These are phyloP conservation scores for Schlechtendalia chinensis DNA, from an alignment of 1,140 invertebrate genomes.

Conservation along the genomic window DNA sequence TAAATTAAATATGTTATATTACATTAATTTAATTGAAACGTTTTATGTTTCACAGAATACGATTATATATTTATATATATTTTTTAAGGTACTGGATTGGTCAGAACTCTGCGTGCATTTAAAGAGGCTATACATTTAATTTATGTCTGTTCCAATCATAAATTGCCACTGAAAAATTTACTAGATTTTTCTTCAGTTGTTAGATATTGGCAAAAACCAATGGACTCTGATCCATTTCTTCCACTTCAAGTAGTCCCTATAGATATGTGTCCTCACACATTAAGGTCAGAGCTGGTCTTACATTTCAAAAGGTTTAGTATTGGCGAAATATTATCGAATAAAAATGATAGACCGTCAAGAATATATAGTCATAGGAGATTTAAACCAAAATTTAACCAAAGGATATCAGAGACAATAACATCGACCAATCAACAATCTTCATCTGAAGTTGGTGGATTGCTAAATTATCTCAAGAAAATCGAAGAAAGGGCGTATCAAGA, in stretches of 20 bases:
- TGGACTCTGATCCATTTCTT: conserved; percentile 66
- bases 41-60: no score
- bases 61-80: conserved; percentile 10
- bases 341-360: background rate
- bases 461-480: conserved; percentile 46
- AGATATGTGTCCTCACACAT: conserved; percentile 91
- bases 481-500: conserved; percentile 49
- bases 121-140: conserved; percentile 74
- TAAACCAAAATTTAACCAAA: background rate
- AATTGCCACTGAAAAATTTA: conserved; percentile 82
- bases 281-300: conserved; percentile 84
- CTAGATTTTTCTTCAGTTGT: conserved; percentile 72
- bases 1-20: background rate
- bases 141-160: conserved; percentile 90
- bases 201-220: conserved; percentile 28
- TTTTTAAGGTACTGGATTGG: conserved; percentile 57
- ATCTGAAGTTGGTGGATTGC: background rate
- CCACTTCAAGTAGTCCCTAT: conserved; percentile 78
- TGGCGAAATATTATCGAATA: conserved; percentile 6
- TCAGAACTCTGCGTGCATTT: conserved; percentile 69
- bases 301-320: conserved; percentile 67
- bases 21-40: background rate
- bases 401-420: background rate
- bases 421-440: background rate
- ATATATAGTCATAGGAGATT: background rate